A percentile compares a stretch with the other conserved stretches of the same genome.
These are phyloP conservation scores for Venusia cambrica DNA, from an alignment of 2,888 invertebrate species.

Conservation along the genomic window DNA sequence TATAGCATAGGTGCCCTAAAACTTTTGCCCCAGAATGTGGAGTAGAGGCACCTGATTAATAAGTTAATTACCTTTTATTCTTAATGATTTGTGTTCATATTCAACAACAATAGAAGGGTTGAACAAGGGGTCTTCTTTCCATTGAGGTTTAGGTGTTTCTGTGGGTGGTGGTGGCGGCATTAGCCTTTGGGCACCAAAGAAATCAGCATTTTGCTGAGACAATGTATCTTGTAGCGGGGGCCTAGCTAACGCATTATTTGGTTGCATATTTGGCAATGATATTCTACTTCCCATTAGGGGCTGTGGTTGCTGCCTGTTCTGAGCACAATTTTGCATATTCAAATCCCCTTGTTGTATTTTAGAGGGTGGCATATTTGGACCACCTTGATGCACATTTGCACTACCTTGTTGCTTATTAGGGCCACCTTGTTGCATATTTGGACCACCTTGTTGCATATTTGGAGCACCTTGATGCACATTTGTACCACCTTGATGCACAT, in stretches of 20 bases:
- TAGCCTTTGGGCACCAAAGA: slow-evolving; percentile 17
- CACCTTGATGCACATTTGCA: slow-evolving; percentile 11
- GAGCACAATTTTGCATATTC: slow-evolving; percentile 6
- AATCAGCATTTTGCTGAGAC: slow-evolving; percentile 22
- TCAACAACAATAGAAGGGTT: slow-evolving; percentile 83
- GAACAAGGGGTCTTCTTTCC: slow-evolving; percentile 73
- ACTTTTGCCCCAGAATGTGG: slow-evolving; percentile 18
- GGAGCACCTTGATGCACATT: slow-evolving; percentile 19
- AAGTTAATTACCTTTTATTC: slow-evolving; percentile 72
- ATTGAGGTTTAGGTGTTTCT: slow-evolving; percentile 40
- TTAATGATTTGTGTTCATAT: slow-evolving; percentile 84
- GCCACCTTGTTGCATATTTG: slow-evolving; percentile 10
- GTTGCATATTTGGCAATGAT: slow-evolving; percentile 7
- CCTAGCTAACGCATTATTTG: slow-evolving; percentile 12
- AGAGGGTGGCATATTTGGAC: slow-evolving; percentile 14
- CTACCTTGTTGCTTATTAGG: slow-evolving; percentile 25
- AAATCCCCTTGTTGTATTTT: slow-evolving; percentile 11
- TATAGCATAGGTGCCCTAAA: too few species aligned
- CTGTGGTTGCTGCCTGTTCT: slow-evolving; percentile 13
- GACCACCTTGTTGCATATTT: slow-evolving; percentile 21
- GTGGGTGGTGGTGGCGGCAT: slow-evolving; percentile 26
- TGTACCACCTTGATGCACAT: slow-evolving; percentile 36
- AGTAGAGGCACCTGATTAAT: slow-evolving; percentile 9
- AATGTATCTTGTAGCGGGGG: slow-evolving; percentile 22
- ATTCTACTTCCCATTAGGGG: slow-evolving; percentile 16